A percentile compares a stretch with the other conserved stretches of the same genome.
phyloP scores from a whole-genome alignment of 2,888 invertebrate genomes.

The Hemistola chrysoprasaria region DNA sequence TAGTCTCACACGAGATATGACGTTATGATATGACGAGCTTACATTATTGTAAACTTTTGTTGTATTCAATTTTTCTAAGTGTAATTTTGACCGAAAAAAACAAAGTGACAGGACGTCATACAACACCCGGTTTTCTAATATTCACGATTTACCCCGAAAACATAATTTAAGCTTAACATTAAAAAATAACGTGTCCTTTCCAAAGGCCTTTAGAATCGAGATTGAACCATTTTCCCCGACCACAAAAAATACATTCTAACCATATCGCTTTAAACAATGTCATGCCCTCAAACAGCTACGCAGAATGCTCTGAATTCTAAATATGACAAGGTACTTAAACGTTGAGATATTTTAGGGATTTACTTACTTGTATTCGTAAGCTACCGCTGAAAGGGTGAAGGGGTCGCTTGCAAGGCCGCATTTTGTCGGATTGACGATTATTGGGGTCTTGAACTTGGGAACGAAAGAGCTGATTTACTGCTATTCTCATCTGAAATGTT shows the following conservation, averaged over 20 bases:
- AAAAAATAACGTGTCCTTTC: slow-evolving; percentile 55
- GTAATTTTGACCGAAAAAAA: too few relatives aligned
- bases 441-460: slow-evolving; percentile 50
- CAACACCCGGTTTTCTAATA: slow-evolving; percentile 3
- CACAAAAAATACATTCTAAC: slow-evolving; percentile 19
- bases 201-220: slow-evolving; percentile 44
- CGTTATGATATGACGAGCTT: background rate
- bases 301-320: background rate
- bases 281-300: background rate
- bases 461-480: slow-evolving; percentile 45
- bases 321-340: slow-evolving; percentile 7
- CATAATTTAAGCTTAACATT: slow-evolving; percentile 49
- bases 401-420: slow-evolving; percentile 55
- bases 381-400: slow-evolving; percentile 52
- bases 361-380: slow-evolving; percentile 12
- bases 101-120: background rate
- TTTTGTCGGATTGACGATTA: slow-evolving; percentile 56
- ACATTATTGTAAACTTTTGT: too few relatives aligned
- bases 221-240: slow-evolving; percentile 55
- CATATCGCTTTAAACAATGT: slow-evolving; percentile 1
- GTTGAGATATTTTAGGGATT: slow-evolving; percentile 7
- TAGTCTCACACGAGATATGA: too few relatives aligned
- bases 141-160: slow-evolving; percentile 12
- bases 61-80: too few relatives aligned
- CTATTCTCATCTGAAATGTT: slow-evolving; percentile 36